phyloP scores from a whole-genome alignment of 2,113 vertebrate species.

The Daubentonia madagascariensis region DNA sequence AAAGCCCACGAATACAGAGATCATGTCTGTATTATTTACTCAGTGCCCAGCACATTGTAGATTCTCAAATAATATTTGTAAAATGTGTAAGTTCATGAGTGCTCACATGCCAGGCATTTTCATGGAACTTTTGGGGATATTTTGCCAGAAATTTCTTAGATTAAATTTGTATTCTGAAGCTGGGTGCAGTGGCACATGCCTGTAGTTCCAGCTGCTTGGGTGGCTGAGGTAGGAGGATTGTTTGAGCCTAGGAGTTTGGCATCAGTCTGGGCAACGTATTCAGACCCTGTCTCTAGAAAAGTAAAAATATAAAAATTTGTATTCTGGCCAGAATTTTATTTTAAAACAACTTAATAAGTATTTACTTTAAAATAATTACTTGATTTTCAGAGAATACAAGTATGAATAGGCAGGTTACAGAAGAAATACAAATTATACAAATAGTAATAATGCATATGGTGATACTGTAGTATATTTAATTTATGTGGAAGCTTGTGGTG shows the following conservation, averaged over 20 bases:
- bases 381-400: neutral
- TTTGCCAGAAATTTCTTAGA: conserved; percentile 8
- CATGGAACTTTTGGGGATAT: neutral
- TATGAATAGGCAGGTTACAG: conserved; percentile 18
- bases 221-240: neutral
- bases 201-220: neutral
- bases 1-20: neutral
- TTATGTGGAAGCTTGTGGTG: neutral
- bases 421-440: neutral
- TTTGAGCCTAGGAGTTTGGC: neutral
- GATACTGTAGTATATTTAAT: neutral
- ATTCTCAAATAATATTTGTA: conserved; percentile 30
- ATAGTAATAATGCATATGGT: neutral
- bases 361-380: neutral
- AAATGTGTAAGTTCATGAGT: neutral
- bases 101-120: neutral
- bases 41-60: neutral
- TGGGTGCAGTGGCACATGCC: neutral
- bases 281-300: neutral
- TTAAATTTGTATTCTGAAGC: conserved; percentile 13
- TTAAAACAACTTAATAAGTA: neutral
- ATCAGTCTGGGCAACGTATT: neutral
- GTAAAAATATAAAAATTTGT: neutral
- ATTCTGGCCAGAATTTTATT: neutral
- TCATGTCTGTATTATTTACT: neutral